Percentiles rank a stretch among this genome's conserved stretches.
These are phyloP conservation scores for Xylophagus ater DNA, from an alignment of 2,888 invertebrate species.

Conservation along the genomic window DNA sequence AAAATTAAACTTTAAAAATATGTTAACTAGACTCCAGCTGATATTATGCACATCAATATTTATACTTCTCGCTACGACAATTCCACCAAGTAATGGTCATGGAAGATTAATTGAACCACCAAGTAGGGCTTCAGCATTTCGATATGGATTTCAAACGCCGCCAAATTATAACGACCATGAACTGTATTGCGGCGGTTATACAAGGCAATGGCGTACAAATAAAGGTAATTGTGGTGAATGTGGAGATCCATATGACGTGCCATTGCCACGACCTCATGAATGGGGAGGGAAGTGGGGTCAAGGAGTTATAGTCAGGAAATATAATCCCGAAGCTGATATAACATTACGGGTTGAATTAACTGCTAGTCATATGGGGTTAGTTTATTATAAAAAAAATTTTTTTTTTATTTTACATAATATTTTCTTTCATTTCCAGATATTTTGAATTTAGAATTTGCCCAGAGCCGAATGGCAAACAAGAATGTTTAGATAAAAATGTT, in stretches of 20 bases:
- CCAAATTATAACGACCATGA: slow-evolving; percentile 86
- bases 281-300: slow-evolving; percentile 73
- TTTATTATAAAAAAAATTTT: no score
- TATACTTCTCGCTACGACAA: no score
- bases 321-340: slow-evolving; percentile 54
- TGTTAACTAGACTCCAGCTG: no score
- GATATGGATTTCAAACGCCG: slow-evolving; percentile 78
- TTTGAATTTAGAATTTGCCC: slow-evolving; percentile 79
- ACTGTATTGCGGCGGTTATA: slow-evolving; percentile 75
- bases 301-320: slow-evolving; percentile 70
- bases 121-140: slow-evolving; percentile 77
- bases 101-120: slow-evolving; percentile 61
- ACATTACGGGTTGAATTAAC: slow-evolving; percentile 73
- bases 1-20: no score
- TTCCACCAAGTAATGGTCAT: slow-evolving; percentile 32
- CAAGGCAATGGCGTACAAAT: slow-evolving; percentile 71
- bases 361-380: slow-evolving; percentile 67
- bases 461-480: slow-evolving; percentile 58
- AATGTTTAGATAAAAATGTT: slow-evolving; percentile 64
- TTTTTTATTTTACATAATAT: no score
- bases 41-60: no score
- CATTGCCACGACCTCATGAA: slow-evolving; percentile 64
- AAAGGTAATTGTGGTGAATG: slow-evolving; percentile 78
- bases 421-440: no score
- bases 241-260: slow-evolving; percentile 71